Base-by-base conservation (phyloP, 2,888 invertebrate genomes). In the Caenorhabditis virilis region DNA sequence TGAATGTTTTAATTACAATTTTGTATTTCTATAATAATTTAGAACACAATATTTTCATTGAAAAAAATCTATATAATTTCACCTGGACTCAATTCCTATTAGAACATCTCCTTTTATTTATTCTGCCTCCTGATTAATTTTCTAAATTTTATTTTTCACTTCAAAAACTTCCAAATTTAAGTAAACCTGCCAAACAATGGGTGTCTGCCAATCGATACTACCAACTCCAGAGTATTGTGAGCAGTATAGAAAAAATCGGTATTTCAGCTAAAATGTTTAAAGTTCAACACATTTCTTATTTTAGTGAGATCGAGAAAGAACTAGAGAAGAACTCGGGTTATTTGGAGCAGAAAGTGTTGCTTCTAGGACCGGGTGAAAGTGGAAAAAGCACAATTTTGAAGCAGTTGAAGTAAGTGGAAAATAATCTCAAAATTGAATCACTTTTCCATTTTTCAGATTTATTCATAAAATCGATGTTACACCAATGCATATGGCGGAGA, bases 311-410 rank as follows among this genome's bases (percentile, higher is more conserved):
- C 15, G 60, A 60, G 4, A 59, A 56, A 27, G 27, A 36, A 35
- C 41, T 65, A 20, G 65, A 39, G n/a, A 65, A 65, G 30, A 64
- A 50, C 15, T 5, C 36, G 23, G 27, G 20, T 7, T 5, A 23
- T 20, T 43, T 64, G 11, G 43, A 47, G 30, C 65, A 60, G 18
- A 16, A 35, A 3, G 51, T 62, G 2, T 33, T 67, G 6, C n/a
- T 67, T 11, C 30, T 62, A n/a, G 79, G 79, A 20, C 79, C 79
- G 1, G 79, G 76, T 22, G 78, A 79, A 52, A 76, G 76, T 49
- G 79, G 79, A 43, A 79, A 79, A 47, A 74, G 74, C 57, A 79
- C 79, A 18, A 73, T 74, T 38, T 50, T 78, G 18, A 79, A 77
- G 49, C 77, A 78, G 47, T 76, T 74, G 66, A 64, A 68, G 76